phyloP scores from a whole-genome alignment of 37 sponge, comb jelly and placozoan species.

The Amphimedon queenslandica region DNA sequence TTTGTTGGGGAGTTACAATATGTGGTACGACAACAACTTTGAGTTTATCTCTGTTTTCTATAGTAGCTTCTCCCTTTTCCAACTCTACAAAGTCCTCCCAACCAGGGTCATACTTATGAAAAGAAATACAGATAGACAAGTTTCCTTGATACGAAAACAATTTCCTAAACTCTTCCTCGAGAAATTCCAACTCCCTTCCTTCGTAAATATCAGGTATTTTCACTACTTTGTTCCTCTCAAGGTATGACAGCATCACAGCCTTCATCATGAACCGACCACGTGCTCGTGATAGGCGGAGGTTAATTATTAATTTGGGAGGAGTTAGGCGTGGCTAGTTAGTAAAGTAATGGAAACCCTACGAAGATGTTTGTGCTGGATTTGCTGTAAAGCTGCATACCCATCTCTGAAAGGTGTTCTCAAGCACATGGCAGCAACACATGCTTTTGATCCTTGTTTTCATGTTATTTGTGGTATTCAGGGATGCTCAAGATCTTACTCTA shows the following conservation, averaged over 20 bases:
- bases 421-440: conserved; percentile 22
- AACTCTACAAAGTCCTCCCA: conserved; percentile 40
- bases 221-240: conserved; percentile 14
- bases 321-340: no score
- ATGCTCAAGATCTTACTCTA: conserved; percentile 13
- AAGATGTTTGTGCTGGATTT: not conserved
- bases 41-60: no score
- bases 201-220: not conserved
- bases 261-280: no score
- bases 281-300: no score
- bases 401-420: conserved; percentile 7
- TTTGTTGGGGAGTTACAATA: no score
- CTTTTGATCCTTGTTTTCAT: conserved; percentile 4
- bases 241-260: not conserved
- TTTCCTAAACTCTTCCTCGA: conserved; percentile 4
- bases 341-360: no score
- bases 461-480: conserved; percentile 30
- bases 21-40: no score
- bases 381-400: not conserved
- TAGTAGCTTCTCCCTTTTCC: no score
- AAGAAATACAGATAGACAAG: conserved; percentile 10
- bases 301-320: no score
- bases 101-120: conserved; percentile 32
- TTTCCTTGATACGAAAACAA: conserved; percentile 15
- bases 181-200: not conserved